Conservation (phyloP, 2,888 invertebrate genomes). For the Blastobasis lacticolella region DNA sequence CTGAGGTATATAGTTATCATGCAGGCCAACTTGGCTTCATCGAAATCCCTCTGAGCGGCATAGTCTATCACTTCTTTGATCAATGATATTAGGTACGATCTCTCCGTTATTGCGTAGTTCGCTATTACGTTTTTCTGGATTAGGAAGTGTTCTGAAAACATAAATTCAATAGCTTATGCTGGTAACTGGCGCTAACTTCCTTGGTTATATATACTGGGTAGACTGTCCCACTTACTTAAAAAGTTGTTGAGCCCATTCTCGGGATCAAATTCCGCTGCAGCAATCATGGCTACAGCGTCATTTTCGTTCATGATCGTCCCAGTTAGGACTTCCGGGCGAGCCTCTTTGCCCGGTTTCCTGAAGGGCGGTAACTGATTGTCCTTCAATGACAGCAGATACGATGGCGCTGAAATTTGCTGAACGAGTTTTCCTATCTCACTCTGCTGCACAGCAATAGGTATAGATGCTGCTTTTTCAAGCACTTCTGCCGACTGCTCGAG, state of each 20-base stretch:
- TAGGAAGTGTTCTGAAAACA: slow-evolving; percentile 33
- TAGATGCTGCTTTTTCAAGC: slow-evolving; percentile 31
- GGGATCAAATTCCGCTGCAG: slow-evolving; percentile 29
- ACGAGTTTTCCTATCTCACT: too few species aligned
- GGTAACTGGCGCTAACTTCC: neutral
- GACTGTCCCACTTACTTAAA: slow-evolving; percentile 29
- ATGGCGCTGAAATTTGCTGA: slow-evolving; percentile 51
- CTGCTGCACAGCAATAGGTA: slow-evolving; percentile 20
- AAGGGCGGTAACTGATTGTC: slow-evolving; percentile 55
- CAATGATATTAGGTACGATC: slow-evolving; percentile 37
- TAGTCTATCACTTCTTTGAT: slow-evolving; percentile 45
- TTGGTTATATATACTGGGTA: neutral
- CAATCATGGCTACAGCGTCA: slow-evolving; percentile 46
- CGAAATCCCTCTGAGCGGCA: slow-evolving; percentile 47
- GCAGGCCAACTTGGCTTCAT: slow-evolving; percentile 38
- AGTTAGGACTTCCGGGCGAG: slow-evolving; percentile 33
- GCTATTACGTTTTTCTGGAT: slow-evolving; percentile 40
- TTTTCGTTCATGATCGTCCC: slow-evolving; percentile 38
- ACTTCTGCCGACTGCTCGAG: neutral
- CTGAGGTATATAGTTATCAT: slow-evolving; percentile 47
- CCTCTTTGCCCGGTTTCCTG: slow-evolving; percentile 27
- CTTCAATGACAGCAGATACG: slow-evolving; percentile 46
- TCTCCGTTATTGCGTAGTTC: slow-evolving; percentile 43
- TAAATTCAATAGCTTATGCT: neutral
- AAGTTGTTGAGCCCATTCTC: slow-evolving; percentile 28